These are phyloP conservation scores for Ochotona curzoniae DNA, from an alignment of 2,113 vertebrate genomes.

Conservation along the genomic window DNA sequence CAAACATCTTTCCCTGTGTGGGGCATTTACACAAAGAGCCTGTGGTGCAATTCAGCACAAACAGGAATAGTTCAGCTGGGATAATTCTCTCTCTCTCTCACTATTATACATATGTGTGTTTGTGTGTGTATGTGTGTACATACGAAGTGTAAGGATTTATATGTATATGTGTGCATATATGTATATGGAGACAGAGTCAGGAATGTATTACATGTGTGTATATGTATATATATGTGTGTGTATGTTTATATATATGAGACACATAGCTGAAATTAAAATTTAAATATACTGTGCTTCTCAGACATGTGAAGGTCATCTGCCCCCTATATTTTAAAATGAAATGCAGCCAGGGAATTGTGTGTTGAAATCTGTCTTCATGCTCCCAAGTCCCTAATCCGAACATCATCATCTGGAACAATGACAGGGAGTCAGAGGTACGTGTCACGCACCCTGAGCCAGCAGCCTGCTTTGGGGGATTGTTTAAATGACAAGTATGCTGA, in stretches of 20 bases:
- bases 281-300: not conserved
- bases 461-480: not conserved
- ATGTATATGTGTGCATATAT: too few species aligned
- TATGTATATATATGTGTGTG: too few species aligned
- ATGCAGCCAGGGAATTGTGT: not conserved
- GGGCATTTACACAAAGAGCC: not conserved
- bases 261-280: not conserved
- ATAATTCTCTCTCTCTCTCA: not conserved
- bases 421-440: rapidly evolving
- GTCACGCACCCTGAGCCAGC: rapidly evolving
- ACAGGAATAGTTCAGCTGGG: not conserved
- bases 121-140: too few species aligned
- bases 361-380: not conserved
- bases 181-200: too few species aligned
- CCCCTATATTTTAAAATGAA: not conserved
- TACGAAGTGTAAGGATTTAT: too few species aligned
- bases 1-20: not conserved
- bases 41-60: not conserved
- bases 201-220: too few species aligned
- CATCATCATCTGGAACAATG: not conserved
- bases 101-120: too few species aligned
- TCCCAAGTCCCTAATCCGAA: not conserved
- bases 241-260: too few species aligned
- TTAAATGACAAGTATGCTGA: not conserved
- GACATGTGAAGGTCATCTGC: not conserved